Base-by-base conservation (phyloP, 37 sponge, comb jelly and placozoan genomes). In the Haliclona indistincta region DNA sequence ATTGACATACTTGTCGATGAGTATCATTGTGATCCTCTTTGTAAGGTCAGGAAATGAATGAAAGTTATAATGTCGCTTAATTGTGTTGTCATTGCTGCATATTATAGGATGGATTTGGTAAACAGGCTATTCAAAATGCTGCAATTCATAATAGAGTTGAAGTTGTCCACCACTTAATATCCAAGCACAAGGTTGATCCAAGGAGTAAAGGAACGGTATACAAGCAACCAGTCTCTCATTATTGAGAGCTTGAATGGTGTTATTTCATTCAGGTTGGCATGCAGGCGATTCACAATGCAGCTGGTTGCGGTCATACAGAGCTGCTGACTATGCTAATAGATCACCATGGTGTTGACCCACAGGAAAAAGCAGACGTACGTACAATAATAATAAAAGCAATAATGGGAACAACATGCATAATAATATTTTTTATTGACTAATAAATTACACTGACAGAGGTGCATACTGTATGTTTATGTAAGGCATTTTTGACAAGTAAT, bases 271-370 rank as follows among this genome's bases (percentile, higher is more conserved):
- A 68, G 69, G 45, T 5, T 22, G 69, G 69, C 26, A 38, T 68
- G 25, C 63, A 74, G 63, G 62, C 63, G 19, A 74, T 74, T 58
- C 75, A 74, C 36, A 7, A 58, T 38, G 75, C 75, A 2, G 33
- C 43, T 58, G 33, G 26, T 2, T 2, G 4, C 5, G 75, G 75
- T 37, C 75, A 61, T 33, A 74, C 2, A 41, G 43, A 25, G 19
- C 10, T 74, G 33, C 25, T 74, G 2, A 5, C 5, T 74, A 63
- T 39, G 44, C 75, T 74, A 11, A 41, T 74, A 23, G 75, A 74
- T 2, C 20, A 60, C 0, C 36, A 74, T 61, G 44, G 63, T 5
- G 45, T 74, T 1, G 54, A 74, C 39, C 75, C 75, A 20, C 28
- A 32, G 2, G 43, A 22, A n/a, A 42, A 38, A 36, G 63, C 56